Base-by-base conservation (phyloP, 30 jellyfish, hydroid and myxozoan genomes). In the Hydractinia symbiolongicarpus region DNA sequence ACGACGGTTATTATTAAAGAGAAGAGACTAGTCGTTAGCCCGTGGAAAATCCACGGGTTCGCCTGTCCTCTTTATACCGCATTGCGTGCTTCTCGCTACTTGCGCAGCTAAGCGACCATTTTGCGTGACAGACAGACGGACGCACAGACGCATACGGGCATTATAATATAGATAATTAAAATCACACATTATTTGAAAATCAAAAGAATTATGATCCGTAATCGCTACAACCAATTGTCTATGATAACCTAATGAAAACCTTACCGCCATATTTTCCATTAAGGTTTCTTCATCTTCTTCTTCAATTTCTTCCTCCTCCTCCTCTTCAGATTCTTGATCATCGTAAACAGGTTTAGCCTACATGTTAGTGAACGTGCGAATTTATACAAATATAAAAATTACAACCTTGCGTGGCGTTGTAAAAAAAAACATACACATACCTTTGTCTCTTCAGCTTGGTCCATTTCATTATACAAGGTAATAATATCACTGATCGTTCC, bases 281-380 rank as follows among this genome's bases (percentile, higher is more conserved):
- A n/a, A n/a, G 0, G 74, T 13, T 64, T 6, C 74, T 17, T 21
- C 83, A 30, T 58, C 66, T 49, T 50, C 83, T 30, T 66, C 70
- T 49, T 11, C 61, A 53, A 50, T 67, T 13, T 58, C 66, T 6
- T 74, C 83, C 15, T 74, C 61, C 40, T 49, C 60, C 64, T 72
- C 81, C 7, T 72, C 81, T 30, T 74, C 66, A 11, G 49, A 74
- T 11, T 74, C 66, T 49, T 55, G 83, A 30, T 74, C 83, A 15
- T 74, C 61, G 66, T 50, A 7, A 74, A 30, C 51, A 53, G 66
- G 40, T 20, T 74, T 50, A 74, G 54, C 74, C 74, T 64, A 13
- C 9, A 64, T n/a, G 44, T 30, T 30, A 30, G 44, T 30, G 44
- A 30, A 30, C 44, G 44, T 30, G 44, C 44, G 44, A 30, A 30